A percentile compares a stretch with the other conserved stretches of the same genome.
phyloP scores from a whole-genome alignment of 92 coral and sea anemone species.

The Virgularia gustaviana region DNA sequence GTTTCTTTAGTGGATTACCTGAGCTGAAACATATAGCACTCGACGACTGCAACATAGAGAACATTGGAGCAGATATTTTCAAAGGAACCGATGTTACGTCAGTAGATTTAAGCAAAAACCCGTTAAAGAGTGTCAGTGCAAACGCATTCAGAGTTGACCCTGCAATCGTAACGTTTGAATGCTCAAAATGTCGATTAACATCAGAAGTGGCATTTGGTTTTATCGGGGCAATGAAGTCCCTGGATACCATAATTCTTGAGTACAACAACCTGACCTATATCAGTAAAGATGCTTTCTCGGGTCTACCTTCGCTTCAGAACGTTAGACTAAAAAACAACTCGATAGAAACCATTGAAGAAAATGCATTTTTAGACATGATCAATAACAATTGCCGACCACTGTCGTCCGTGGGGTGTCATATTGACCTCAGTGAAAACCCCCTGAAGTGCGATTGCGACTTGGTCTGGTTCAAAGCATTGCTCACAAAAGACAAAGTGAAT shows the following conservation, averaged over 20 bases:
- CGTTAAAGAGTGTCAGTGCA: neutral
- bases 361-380: neutral
- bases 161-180: neutral
- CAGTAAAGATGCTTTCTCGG: conserved; percentile 8
- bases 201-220: conserved; percentile 4
- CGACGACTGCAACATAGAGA: neutral
- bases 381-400: too few relatives aligned
- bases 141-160: conserved; percentile 15
- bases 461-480: neutral
- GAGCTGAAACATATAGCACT: neutral
- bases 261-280: neutral
- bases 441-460: conserved; percentile 32
- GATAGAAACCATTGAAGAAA: conserved; percentile 2
- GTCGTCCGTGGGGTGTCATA: neutral
- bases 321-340: neutral
- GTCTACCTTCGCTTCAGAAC: neutral
- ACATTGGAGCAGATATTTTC: conserved; percentile 9
- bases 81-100: conserved; percentile 9
- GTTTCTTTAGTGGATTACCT: conserved; percentile 20
- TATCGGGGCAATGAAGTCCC: neutral
- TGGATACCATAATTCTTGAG: neutral
- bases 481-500: too few relatives aligned
- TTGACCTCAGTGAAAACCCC: conserved; percentile 1
- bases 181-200: conserved; percentile 6
- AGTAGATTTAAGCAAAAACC: conserved; percentile 2